Evolutionary conservation across 2,888 invertebrate species (phyloP).

Genomic region (Lepas anatifera): DNA sequence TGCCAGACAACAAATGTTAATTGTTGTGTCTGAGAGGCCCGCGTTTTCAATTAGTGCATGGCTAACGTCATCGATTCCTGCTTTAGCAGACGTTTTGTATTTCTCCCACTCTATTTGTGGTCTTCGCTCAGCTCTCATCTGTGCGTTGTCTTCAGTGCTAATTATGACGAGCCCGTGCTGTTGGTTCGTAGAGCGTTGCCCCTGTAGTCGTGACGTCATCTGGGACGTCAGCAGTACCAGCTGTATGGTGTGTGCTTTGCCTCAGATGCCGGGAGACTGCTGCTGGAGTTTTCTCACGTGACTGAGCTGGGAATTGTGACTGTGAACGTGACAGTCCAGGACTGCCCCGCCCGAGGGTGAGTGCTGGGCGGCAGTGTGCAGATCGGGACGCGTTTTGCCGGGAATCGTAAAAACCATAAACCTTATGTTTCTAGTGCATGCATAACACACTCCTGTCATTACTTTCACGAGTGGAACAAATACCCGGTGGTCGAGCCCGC

Average conservation of each 20-base stretch:
- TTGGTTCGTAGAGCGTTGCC: background rate
- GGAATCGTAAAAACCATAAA: background rate
- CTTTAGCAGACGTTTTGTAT: too few relatives aligned
- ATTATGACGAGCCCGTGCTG: background rate
- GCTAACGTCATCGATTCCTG: too few relatives aligned
- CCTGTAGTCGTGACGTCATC: background rate
- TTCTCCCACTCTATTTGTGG: too few relatives aligned
- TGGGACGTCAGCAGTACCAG: background rate
- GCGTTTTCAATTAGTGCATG: too few relatives aligned
- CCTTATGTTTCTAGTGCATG: background rate
- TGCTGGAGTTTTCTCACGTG: background rate
- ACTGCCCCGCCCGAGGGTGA: background rate
- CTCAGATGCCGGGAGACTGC: too few relatives aligned
- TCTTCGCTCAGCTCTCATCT: background rate
- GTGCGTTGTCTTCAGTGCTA: background rate
- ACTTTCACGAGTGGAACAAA: too few relatives aligned
- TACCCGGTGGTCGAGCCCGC: too few relatives aligned
- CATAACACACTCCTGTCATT: background rate
- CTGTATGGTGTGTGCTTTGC: too few relatives aligned
- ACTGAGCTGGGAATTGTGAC: background rate
- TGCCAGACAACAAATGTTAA: too few relatives aligned
- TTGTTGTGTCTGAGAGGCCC: too few relatives aligned
- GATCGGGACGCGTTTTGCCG: background rate
- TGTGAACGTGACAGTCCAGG: background rate
- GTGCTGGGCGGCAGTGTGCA: background rate